Conservation (phyloP, 53 echinoderm and acorn worm species). For the Stichopus horrens region DNA sequence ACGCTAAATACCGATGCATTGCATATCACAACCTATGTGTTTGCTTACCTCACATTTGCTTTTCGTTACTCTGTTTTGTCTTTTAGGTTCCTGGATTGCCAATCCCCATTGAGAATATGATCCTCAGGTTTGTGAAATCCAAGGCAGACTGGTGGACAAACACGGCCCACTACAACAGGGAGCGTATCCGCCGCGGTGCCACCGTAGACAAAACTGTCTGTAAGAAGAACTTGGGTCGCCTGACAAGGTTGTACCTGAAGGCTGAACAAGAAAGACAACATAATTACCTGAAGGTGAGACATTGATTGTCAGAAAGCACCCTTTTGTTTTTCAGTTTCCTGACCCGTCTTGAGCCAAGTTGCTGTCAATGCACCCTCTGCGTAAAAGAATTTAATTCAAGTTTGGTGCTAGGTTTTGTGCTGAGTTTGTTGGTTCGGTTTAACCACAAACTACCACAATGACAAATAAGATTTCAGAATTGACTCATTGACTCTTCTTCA, state of each 20-base stretch:
- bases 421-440: too few species aligned
- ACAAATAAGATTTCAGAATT: too few species aligned
- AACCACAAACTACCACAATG: too few species aligned
- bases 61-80: not conserved
- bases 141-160: constrained; percentile 99
- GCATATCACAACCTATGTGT: too few species aligned
- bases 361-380: too few species aligned
- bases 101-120: constrained; percentile 99
- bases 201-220: constrained; percentile 99
- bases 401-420: too few species aligned
- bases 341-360: too few species aligned
- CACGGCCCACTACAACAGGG: constrained; percentile 99
- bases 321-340: too few species aligned
- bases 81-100: constrained; percentile 92
- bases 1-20: too few species aligned
- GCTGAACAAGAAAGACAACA: constrained; percentile 99
- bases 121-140: constrained; percentile 97
- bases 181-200: constrained; percentile 97
- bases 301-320: not conserved
- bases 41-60: too few species aligned
- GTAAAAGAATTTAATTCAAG: too few species aligned
- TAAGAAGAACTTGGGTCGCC: constrained; percentile 96
- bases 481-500: too few species aligned
- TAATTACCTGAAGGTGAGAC: constrained; percentile 92
- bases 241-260: constrained; percentile 97